Percentiles rank a stretch among this genome's conserved stretches.
These are phyloP conservation scores for Portevinia maculata DNA, from an alignment of 2,888 invertebrate species.

Conservation along the genomic window DNA sequence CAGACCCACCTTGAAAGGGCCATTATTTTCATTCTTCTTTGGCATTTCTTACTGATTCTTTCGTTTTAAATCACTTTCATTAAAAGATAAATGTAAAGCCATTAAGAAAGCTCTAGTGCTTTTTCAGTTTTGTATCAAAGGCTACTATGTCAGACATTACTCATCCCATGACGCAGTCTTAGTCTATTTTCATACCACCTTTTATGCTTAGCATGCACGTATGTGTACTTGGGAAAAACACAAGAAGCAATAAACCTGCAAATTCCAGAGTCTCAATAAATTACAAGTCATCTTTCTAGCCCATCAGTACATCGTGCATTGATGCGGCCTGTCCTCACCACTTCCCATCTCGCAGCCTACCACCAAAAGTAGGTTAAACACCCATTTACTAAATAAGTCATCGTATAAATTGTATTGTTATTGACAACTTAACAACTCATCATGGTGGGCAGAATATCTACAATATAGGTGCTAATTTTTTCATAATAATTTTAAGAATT, in stretches of 20 bases:
- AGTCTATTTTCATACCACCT: background rate
- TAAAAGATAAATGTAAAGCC: no score
- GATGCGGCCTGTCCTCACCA: background rate
- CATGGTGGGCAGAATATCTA: conserved; percentile 27
- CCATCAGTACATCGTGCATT: background rate
- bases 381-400: conserved; percentile 40
- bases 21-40: no score
- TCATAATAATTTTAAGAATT: conserved; percentile 63
- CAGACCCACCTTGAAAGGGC: no score
- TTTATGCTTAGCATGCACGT: background rate
- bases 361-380: conserved; percentile 60
- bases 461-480: conserved; percentile 17
- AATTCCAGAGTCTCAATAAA: conserved; percentile 36
- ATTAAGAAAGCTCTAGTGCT: no score
- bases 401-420: conserved; percentile 63
- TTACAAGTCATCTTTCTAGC: conserved; percentile 28
- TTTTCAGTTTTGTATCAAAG: background rate
- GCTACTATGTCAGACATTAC: conserved; percentile 1
- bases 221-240: background rate
- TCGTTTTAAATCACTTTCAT: no score
- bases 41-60: no score
- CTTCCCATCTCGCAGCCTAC: background rate
- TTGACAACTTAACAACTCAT: conserved; percentile 53
- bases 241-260: conserved; percentile 4
- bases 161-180: background rate